phyloP scores from a whole-genome alignment of 2,113 vertebrate species.

The Balaenoptera acutorostrata region DNA sequence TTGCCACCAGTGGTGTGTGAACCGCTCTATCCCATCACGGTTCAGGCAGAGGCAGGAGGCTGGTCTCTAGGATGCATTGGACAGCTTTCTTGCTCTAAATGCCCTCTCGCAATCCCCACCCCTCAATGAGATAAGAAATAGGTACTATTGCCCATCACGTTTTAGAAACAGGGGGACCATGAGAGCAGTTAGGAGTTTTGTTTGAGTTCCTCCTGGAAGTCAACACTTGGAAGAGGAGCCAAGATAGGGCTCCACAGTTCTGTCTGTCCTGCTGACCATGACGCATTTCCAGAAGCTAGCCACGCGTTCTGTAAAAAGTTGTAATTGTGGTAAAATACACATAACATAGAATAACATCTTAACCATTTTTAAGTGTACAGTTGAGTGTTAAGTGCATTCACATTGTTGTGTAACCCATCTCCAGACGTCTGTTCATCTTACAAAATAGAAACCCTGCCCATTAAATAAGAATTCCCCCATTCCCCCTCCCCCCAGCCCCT shows the following conservation, averaged over 20 bases:
- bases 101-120: neutral
- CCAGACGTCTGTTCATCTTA: neutral
- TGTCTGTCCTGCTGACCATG: neutral
- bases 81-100: neutral
- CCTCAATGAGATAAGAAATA: neutral
- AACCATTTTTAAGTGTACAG: neutral
- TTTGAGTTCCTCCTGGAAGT: neutral
- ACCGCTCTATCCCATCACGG: neutral
- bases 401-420: neutral
- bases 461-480: neutral
- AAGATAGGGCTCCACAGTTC: neutral
- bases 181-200: neutral
- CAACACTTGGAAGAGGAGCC: neutral
- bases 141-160: neutral
- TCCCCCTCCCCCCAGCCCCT: neutral
- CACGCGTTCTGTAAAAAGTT: neutral
- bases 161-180: neutral
- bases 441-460: neutral
- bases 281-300: neutral
- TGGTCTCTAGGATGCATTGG: neutral
- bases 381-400: neutral
- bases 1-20: neutral
- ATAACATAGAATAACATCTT: neutral
- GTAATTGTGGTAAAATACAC: neutral
- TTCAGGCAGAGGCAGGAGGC: neutral